Evolutionary conservation across 1,140 invertebrate genomes (phyloP).

Genomic region (Stegodyphus mimosarum): DNA sequence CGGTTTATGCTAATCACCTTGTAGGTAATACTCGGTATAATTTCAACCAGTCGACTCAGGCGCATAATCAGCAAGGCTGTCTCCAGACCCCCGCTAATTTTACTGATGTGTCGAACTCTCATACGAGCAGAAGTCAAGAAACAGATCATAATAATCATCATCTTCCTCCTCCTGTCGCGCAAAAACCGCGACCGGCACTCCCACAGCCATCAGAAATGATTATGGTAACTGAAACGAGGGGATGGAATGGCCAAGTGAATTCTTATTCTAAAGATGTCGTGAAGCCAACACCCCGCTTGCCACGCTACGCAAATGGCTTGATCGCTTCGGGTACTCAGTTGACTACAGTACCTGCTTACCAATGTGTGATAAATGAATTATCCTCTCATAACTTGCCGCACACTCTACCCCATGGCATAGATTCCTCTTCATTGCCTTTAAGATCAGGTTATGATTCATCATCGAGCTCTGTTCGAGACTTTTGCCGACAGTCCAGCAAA

Average conservation of each 20-base stretch:
- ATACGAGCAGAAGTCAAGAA: not conserved
- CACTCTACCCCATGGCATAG: conserved; percentile 5
- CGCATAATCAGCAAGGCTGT: too few relatives aligned
- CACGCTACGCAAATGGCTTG: conserved; percentile 17
- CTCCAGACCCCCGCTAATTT: too few relatives aligned
- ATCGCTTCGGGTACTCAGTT: conserved; percentile 28
- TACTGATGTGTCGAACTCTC: too few relatives aligned
- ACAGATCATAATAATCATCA: conserved; percentile 2
- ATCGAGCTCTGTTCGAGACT: conserved; percentile 34
- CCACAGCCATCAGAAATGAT: conserved; percentile 49
- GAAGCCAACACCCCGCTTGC: conserved; percentile 42
- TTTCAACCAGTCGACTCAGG: not conserved
- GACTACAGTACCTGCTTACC: conserved; percentile 27
- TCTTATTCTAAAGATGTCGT: conserved; percentile 34
- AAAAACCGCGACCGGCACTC: conserved; percentile 16
- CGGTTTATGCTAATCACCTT: conserved; percentile 30
- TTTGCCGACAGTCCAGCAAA: conserved; percentile 12
- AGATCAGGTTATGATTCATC: conserved; percentile 40
- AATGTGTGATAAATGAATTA: conserved; percentile 40
- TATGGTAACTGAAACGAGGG: conserved; percentile 24
- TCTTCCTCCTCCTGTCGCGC: conserved; percentile 33
- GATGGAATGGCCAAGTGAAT: conserved; percentile 12
- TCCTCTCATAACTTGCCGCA: conserved; percentile 5
- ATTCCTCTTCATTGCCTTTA: conserved; percentile 35
- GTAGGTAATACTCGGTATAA: conserved; percentile 21